A percentile compares a stretch with the other conserved stretches of the same genome.
Evolutionary conservation across 1,140 invertebrate genomes (phyloP).

Genomic region (Ptiloglossa arizonensis): DNA sequence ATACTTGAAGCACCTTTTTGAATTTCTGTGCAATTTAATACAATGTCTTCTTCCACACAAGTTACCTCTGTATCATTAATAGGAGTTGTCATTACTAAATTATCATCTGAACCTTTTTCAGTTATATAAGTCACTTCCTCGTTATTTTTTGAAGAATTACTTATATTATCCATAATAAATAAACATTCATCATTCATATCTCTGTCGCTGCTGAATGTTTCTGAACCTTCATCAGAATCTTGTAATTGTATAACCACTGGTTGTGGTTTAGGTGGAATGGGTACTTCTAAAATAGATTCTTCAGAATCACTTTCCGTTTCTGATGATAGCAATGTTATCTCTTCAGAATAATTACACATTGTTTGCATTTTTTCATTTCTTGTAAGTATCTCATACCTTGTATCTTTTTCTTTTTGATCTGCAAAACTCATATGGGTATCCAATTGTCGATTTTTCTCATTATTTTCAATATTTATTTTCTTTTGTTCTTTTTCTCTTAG

Average conservation of each 20-base stretch:
- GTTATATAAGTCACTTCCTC: background rate
- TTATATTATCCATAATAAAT: background rate
- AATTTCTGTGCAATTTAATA: conserved; percentile 70
- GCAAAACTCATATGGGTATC: background rate
- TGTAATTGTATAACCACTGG: conserved; percentile 73
- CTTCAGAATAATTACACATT: background rate
- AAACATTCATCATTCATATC: background rate
- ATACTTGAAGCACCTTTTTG: conserved; percentile 60
- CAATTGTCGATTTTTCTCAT: background rate
- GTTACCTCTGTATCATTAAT: background rate
- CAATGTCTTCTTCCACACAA: conserved; percentile 41
- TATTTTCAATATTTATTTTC: background rate
- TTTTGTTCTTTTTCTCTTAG: background rate
- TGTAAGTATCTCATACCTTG: background rate
- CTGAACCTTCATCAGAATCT: conserved; percentile 66
- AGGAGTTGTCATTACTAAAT: background rate
- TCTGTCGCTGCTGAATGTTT: background rate
- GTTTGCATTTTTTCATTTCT: conserved; percentile 3
- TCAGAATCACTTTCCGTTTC: conserved; percentile 65
- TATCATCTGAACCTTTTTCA: background rate
- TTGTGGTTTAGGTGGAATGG: conserved; percentile 74
- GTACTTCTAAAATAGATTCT: conserved; percentile 77
- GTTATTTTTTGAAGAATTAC: background rate
- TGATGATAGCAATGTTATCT: conserved; percentile 38
- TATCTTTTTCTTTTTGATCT: background rate